Evolutionary conservation across 2,797 vertebrate species (phyloP).

Genomic region (Sebastiscus tertius): DNA sequence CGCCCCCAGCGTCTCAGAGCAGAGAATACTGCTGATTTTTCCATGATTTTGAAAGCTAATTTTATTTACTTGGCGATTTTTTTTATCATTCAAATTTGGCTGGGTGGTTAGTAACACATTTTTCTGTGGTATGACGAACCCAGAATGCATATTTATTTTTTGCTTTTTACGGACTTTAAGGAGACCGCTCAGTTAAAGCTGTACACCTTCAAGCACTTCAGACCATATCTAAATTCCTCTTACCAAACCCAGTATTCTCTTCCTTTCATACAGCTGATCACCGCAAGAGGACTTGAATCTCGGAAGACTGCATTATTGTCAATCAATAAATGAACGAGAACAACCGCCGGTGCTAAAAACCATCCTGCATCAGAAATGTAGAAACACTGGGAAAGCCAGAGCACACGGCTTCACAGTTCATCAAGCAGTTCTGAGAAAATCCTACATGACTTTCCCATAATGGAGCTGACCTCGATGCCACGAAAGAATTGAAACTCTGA

Average conservation of each 20-base stretch:
- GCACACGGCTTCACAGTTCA: slow-evolving; percentile 4
- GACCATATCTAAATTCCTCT: background rate
- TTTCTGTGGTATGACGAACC: too few species aligned
- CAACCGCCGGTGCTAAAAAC: background rate
- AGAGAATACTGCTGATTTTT: too few species aligned
- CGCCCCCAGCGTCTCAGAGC: too few species aligned
- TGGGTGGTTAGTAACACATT: too few species aligned
- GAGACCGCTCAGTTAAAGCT: background rate
- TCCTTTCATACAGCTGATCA: background rate
- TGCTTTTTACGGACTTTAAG: too few species aligned
- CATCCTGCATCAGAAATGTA: background rate
- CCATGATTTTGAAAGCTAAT: too few species aligned
- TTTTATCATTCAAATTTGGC: too few species aligned
- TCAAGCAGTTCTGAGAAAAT: slow-evolving; percentile 27
- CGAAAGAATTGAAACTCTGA: slow-evolving; percentile 6
- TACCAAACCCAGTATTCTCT: background rate
- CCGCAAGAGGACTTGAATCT: background rate
- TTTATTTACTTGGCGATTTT: too few species aligned
- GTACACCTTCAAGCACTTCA: background rate
- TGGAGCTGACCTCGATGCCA: background rate
- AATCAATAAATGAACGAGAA: background rate
- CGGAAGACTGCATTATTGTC: background rate
- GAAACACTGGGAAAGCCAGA: background rate
- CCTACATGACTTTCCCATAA: slow-evolving; percentile 5
- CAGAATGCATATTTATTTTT: too few species aligned